Evolutionary conservation across 2,888 invertebrate genomes (phyloP).

Genomic region (Volucella inanis): DNA sequence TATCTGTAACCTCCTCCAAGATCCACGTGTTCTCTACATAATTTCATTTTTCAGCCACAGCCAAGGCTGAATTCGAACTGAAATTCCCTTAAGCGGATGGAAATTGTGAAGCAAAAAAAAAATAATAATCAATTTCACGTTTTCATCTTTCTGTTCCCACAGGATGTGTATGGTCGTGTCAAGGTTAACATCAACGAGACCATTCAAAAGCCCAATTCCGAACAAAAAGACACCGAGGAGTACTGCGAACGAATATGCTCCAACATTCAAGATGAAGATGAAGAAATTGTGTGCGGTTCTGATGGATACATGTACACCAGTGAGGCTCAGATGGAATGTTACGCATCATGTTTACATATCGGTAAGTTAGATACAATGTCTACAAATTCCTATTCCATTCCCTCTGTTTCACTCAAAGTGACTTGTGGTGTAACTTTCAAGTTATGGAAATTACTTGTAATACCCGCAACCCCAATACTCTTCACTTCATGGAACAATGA

Average conservation of each 20-base stretch:
- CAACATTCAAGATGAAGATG: conserved; percentile 81
- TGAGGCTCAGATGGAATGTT: conserved; percentile 81
- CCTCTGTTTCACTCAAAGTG: neutral
- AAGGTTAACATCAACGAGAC: conserved; percentile 62
- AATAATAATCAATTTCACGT: conserved; percentile 3
- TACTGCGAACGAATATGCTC: conserved; percentile 81
- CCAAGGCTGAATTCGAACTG: neutral
- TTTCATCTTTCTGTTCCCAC: conserved; percentile 17
- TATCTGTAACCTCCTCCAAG: too few relatives aligned
- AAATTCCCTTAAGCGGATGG: conserved; percentile 13
- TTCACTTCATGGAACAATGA: neutral
- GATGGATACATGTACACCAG: conserved; percentile 82
- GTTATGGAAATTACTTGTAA: conserved; percentile 1
- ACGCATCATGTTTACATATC: conserved; percentile 81
- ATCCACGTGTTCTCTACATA: too few relatives aligned
- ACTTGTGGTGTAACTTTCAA: conserved; percentile 27
- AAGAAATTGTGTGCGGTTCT: conserved; percentile 81
- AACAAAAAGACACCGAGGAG: conserved; percentile 79
- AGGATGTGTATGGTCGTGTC: conserved; percentile 77
- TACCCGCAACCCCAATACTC: conserved; percentile 20
- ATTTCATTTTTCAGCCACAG: too few relatives aligned
- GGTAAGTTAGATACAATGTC: conserved; percentile 76
- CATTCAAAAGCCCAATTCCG: conserved; percentile 61
- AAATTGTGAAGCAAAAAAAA: conserved; percentile 1
- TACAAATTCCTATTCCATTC: neutral